Evolutionary conservation across 1,140 invertebrate species (phyloP).

Genomic region (Paracyclopina nana): DNA sequence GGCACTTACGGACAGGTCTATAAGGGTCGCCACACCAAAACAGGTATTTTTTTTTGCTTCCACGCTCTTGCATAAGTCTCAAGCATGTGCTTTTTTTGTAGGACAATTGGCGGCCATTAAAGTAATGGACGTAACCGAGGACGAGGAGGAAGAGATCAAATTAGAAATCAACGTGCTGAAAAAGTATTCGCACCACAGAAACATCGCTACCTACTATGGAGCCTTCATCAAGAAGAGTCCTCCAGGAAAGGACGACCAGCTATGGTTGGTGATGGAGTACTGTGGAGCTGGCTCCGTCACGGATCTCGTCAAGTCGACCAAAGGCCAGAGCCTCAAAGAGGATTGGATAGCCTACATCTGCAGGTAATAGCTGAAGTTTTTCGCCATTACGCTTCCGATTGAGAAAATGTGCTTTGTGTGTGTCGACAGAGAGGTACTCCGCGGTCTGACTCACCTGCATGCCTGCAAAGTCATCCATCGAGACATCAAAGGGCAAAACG

Average conservation of each 20-base stretch:
- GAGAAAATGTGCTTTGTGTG: no score
- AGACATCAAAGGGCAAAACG: conserved; percentile 99
- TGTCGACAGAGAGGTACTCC: conserved; percentile 71
- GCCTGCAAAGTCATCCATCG: conserved; percentile 97
- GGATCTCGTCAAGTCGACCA: conserved; percentile 96
- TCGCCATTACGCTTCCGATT: neutral
- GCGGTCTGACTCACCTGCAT: conserved; percentile 92
- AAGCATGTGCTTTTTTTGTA: no score
- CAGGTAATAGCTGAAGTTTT: conserved; percentile 18
- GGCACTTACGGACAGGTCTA: conserved; percentile 99
- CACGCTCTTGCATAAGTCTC: no score
- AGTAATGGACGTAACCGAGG: conserved; percentile 93
- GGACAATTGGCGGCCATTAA: conserved; percentile 14
- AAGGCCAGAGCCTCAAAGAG: conserved; percentile 91
- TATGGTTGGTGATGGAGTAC: conserved; percentile 99
- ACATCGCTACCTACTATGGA: conserved; percentile 99
- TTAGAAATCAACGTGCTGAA: conserved; percentile 98
- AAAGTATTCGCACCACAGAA: conserved; percentile 95
- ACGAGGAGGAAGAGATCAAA: conserved; percentile 99
- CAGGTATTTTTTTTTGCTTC: no score
- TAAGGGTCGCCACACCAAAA: conserved; percentile 39
- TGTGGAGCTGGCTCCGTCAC: conserved; percentile 98
- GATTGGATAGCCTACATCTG: conserved; percentile 99
- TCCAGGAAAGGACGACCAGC: conserved; percentile 94
- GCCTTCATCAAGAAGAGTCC: conserved; percentile 99